Evolutionary conservation across 2,888 invertebrate species (phyloP), one percentile per base, ranked within the genome.

Genomic region (Lithophane ornitopus): DNA sequence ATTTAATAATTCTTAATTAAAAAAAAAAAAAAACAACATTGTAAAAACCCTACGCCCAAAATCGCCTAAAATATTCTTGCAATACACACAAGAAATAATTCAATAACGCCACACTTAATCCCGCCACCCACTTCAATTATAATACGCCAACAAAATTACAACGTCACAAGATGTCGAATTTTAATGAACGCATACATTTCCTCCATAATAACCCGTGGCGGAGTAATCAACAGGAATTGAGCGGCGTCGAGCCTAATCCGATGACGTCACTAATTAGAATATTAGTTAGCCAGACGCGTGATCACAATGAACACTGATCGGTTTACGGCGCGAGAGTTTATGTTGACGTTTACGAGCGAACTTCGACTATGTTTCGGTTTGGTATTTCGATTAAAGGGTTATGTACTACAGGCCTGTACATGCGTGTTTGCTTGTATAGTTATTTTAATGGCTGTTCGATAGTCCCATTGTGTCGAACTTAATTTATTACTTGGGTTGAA

Each of bases 221-320:
- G 80, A 76, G 85, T 86, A 87, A 90, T 91, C 89, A 87, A 86
- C 88, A 88, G 89, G 90, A 89, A 89, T 87, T 85, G 89, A 85
- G 85, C 78, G 72, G 78, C 83, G 73, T 75, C 61, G 84, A 86
- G 80, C 81, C 87, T 90, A 88, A 91, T 91, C 89, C 87, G 86
- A 89, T 90, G 91, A 91, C 90, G 90, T 88, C 85, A 89, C 88
- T 88, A 90, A 92, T 92, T 90, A 89, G 90, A 89, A 91, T 92
- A 90, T 90, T 90, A 89, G 88, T 85, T 87, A 84, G 84, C 81
- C 82, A 82, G 85, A 87, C 85, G 82, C 86, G 82, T 84, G 88
- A 86, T 85, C 87, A 86, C 88, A 88, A 88, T 87, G 88, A 81
- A 89, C 84, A 81, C 63, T 78, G 81, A 87, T 85, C 78, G 87